A percentile compares a stretch with the other conserved stretches of the same genome.
These are phyloP conservation scores for Anthrax anthrax DNA, from an alignment of 2,888 invertebrate genomes.

Conservation along the genomic window DNA sequence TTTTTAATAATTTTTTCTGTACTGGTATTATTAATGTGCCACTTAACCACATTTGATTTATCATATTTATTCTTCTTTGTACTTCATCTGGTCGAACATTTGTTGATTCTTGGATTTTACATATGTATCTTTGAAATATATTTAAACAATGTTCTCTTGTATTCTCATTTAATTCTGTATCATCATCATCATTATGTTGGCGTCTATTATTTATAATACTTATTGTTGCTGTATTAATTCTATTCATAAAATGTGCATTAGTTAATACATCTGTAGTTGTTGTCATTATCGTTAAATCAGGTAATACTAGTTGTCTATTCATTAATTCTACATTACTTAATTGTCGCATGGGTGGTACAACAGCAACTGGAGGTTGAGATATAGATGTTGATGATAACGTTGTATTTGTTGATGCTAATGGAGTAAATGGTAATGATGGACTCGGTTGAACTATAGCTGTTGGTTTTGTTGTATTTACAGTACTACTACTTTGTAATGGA, in stretches of 20 bases:
- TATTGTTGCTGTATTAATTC: background rate
- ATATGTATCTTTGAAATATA: conserved; percentile 6
- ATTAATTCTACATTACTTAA: background rate
- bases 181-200: background rate
- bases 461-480: conserved; percentile 17
- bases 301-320: background rate
- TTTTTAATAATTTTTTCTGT: conserved; percentile 19
- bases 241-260: background rate
- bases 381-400: background rate
- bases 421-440: conserved; percentile 14
- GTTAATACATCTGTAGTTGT: background rate
- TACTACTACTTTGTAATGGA: conserved; percentile 20
- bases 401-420: conserved; percentile 13
- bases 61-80: conserved; percentile 18
- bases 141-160: conserved; percentile 10
- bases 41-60: conserved; percentile 21
- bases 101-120: conserved; percentile 16
- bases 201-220: background rate
- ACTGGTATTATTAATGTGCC: conserved; percentile 17
- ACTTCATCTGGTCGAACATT: conserved; percentile 20
- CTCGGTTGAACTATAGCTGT: conserved; percentile 23
- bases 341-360: conserved; percentile 22
- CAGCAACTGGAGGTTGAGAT: conserved; percentile 19
- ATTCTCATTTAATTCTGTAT: conserved; percentile 1
- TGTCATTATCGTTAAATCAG: background rate